Conservation (phyloP, 2,113 vertebrate genomes). For the mouse (Mus musculus) region GRCm39 chr2:62144501-62145000, state of each 20-base stretch:
- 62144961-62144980: conserved; percentile 18
- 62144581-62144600: background rate
- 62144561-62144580: conserved; percentile 27
- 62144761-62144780: background rate
- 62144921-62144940: conserved; percentile 40
- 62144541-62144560: background rate
- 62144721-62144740: conserved; percentile 29
- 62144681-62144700: too few relatives aligned
- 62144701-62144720: too few relatives aligned
- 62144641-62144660: background rate
- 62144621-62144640: background rate
- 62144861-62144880: background rate
- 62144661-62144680: too few relatives aligned
- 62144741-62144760: conserved; percentile 10
- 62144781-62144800: background rate
- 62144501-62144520: background rate
- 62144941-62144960: conserved; percentile 32
- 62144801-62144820: conserved; percentile 29
- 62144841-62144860: background rate
- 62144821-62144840: conserved; percentile 9
- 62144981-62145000: background rate
- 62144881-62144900: conserved; percentile 20
- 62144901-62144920: background rate
- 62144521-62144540: conserved; percentile 27
- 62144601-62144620: background rate